phyloP scores from a whole-genome alignment of 1,140 invertebrate species.

The Eulimnadia texana region DNA sequence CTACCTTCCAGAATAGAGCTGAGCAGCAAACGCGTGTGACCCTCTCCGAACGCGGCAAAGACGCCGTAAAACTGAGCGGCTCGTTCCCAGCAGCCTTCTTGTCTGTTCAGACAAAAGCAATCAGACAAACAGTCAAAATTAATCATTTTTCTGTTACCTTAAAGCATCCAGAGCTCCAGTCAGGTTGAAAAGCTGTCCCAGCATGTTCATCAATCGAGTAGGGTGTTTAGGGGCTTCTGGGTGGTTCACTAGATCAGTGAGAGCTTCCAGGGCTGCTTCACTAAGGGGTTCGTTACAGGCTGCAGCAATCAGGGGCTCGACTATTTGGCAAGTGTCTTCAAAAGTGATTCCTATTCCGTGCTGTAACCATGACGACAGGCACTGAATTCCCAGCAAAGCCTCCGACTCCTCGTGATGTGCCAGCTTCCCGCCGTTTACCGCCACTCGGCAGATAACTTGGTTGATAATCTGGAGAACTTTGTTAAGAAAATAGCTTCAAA shows the following conservation, averaged over 20 bases:
- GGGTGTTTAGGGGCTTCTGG: constrained; percentile 39
- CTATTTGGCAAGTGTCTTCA: constrained; percentile 25
- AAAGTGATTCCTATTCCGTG: constrained; percentile 31
- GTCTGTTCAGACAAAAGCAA: constrained; percentile 5
- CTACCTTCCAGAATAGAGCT: constrained; percentile 31
- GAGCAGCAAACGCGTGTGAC: constrained; percentile 44
- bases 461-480: constrained; percentile 28
- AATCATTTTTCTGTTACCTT: background rate
- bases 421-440: constrained; percentile 18
- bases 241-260: constrained; percentile 39
- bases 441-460: constrained; percentile 16
- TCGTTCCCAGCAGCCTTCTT: constrained; percentile 29
- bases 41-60: constrained; percentile 46
- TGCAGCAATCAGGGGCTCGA: constrained; percentile 24
- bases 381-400: constrained; percentile 37
- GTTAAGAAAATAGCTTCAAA: constrained; percentile 3
- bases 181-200: constrained; percentile 29
- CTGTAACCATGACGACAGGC: constrained; percentile 46
- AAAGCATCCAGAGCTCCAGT: constrained; percentile 9
- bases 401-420: constrained; percentile 20
- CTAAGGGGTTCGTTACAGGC: constrained; percentile 32
- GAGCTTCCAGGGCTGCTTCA: constrained; percentile 43
- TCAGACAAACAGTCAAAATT: background rate
- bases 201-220: constrained; percentile 34
- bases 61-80: constrained; percentile 42